Conservation (phyloP, 53 echinoderm and acorn worm genomes). For the Paracentrotus lividus region DNA sequence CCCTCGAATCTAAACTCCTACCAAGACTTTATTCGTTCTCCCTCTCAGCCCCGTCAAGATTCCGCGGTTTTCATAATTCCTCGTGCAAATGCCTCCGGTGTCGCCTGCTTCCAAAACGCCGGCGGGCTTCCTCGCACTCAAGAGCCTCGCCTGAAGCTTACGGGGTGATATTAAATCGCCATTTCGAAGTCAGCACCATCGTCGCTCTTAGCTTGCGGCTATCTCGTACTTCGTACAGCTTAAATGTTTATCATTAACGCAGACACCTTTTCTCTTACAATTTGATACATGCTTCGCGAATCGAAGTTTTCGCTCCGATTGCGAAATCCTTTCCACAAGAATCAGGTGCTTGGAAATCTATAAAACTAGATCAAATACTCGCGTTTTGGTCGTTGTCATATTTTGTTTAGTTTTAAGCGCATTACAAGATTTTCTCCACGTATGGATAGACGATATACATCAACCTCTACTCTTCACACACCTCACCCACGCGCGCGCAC, state of each 20-base stretch:
- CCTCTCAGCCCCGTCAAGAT: not conserved
- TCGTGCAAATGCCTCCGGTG: not conserved
- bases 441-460: no score
- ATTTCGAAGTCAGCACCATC: slow-evolving; percentile 36
- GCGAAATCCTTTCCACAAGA: slow-evolving; percentile 2
- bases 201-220: slow-evolving; percentile 41
- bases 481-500: no score
- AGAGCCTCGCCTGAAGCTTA: not conserved
- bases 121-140: not conserved
- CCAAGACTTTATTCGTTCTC: no score
- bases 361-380: not conserved
- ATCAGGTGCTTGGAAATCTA: slow-evolving; percentile 55
- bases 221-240: slow-evolving; percentile 13
- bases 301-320: slow-evolving; percentile 57
- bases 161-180: slow-evolving; percentile 40
- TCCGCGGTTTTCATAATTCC: no score
- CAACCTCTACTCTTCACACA: no score
- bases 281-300: slow-evolving; percentile 11
- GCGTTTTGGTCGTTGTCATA: not conserved
- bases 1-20: not conserved
- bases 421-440: no score
- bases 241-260: slow-evolving; percentile 50
- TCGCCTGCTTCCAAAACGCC: not conserved
- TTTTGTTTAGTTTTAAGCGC: not conserved
- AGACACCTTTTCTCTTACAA: not conserved